Conservation (phyloP, 2,888 invertebrate species). For the Brachynemurus nebulosus region DNA sequence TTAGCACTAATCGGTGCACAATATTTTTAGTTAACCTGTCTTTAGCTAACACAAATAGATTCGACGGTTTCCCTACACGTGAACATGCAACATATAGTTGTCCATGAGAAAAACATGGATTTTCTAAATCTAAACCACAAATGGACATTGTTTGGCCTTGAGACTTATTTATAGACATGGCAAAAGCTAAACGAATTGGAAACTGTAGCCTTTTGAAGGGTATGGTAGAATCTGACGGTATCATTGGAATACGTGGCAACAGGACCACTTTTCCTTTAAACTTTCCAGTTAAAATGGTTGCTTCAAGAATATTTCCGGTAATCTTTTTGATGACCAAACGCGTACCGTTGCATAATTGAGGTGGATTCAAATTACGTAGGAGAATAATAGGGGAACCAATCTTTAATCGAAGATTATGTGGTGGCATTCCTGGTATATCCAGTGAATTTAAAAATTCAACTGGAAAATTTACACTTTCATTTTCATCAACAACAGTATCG, state of each 20-base stretch:
- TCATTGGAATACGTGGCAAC: slow-evolving; percentile 15
- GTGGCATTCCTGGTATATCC: slow-evolving; percentile 13
- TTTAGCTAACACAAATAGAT: no score
- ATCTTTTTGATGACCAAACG: slow-evolving; percentile 14
- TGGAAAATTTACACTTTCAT: slow-evolving; percentile 16
- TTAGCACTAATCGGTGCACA: no score
- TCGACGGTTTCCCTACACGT: no score
- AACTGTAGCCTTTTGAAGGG: slow-evolving; percentile 16
- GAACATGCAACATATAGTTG: no score
- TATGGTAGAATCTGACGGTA: slow-evolving; percentile 16
- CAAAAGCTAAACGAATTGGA: slow-evolving; percentile 5
- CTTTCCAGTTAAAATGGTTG: slow-evolving; percentile 14
- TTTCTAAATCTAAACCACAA: no score
- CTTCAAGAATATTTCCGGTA: no score
- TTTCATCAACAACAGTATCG: slow-evolving; percentile 13
- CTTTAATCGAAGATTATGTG: slow-evolving; percentile 14
- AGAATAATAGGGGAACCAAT: slow-evolving; percentile 14
- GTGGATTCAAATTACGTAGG: slow-evolving; percentile 15
- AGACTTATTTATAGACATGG: no score
- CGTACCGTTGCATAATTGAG: slow-evolving; percentile 18
- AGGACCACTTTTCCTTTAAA: slow-evolving; percentile 13
- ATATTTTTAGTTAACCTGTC: no score
- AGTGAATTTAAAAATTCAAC: slow-evolving; percentile 16
- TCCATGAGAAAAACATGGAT: no score
- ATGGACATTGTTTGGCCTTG: no score